Conservation (phyloP, 2,113 vertebrate genomes). For the Syngnathus floridae region DNA sequence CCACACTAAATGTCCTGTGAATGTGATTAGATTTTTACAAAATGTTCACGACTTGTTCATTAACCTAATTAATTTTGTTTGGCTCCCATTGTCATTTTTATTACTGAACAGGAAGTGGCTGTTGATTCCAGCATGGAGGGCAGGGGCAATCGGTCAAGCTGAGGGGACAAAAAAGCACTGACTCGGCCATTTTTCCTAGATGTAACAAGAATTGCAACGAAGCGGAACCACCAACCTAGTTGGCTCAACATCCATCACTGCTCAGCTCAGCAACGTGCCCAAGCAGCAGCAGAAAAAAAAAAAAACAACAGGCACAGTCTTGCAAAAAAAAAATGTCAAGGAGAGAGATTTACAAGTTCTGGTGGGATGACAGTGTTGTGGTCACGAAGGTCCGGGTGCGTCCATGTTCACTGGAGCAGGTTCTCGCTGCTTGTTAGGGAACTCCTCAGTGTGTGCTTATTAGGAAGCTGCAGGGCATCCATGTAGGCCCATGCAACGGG, state of each 20-base stretch:
- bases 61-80: neutral
- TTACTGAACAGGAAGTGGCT: neutral
- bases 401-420: conserved; percentile 28
- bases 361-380: conserved; percentile 28
- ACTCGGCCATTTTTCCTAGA: neutral
- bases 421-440: conserved; percentile 48
- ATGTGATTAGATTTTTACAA: neutral
- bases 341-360: conserved; percentile 40
- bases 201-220: conserved; percentile 19
- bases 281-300: conserved; percentile 20
- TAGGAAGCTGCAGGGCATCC: conserved; percentile 30
- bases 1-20: too few relatives aligned
- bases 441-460: conserved; percentile 54
- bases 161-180: neutral
- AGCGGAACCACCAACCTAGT: conserved; percentile 36
- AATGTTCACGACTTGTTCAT: neutral
- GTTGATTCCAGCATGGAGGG: neutral
- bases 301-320: conserved; percentile 39
- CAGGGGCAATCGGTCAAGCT: neutral
- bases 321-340: conserved; percentile 46
- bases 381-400: conserved; percentile 19
- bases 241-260: conserved; percentile 50
- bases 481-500: conserved; percentile 38
- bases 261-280: conserved; percentile 34
- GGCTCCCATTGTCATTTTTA: neutral